Evolutionary conservation across 2,888 invertebrate species (phyloP).

Genomic region (Metallyticus violacea): DNA sequence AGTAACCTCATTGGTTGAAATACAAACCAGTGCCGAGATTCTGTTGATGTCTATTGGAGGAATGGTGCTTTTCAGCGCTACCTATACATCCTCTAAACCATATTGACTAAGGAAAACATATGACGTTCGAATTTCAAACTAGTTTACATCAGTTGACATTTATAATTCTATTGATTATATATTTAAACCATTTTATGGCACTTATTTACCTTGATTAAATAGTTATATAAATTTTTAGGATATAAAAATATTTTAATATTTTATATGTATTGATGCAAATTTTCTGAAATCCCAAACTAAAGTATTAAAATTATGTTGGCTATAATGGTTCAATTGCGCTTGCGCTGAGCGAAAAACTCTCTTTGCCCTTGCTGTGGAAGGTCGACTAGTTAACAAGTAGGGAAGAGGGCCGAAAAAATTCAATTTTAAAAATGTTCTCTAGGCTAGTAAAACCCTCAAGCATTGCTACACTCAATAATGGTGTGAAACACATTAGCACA

Average conservation of each 20-base stretch:
- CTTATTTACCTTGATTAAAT: too few species aligned
- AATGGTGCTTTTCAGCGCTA: background rate
- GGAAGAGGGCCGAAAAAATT: background rate
- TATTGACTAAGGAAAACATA: background rate
- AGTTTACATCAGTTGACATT: too few species aligned
- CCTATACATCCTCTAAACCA: too few species aligned
- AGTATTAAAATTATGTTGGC: background rate
- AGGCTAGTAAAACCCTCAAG: slow-evolving; percentile 55
- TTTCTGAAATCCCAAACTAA: background rate
- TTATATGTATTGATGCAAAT: too few species aligned
- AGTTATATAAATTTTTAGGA: too few species aligned
- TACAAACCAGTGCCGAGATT: background rate
- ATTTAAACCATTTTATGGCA: too few species aligned
- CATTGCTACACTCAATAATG: slow-evolving; percentile 51
- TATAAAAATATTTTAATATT: too few species aligned
- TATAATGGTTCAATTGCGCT: background rate
- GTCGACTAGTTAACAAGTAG: background rate
- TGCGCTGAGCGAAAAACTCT: background rate
- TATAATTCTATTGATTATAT: background rate
- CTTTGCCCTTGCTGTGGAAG: slow-evolving; percentile 9
- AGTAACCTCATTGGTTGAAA: background rate
- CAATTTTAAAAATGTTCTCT: slow-evolving; percentile 58
- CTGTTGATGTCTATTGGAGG: background rate
- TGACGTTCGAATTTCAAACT: background rate
- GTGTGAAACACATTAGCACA: slow-evolving; percentile 59